Evolutionary conservation across 1,140 invertebrate genomes (phyloP).

Genomic region (Lepidurus packardi): DNA sequence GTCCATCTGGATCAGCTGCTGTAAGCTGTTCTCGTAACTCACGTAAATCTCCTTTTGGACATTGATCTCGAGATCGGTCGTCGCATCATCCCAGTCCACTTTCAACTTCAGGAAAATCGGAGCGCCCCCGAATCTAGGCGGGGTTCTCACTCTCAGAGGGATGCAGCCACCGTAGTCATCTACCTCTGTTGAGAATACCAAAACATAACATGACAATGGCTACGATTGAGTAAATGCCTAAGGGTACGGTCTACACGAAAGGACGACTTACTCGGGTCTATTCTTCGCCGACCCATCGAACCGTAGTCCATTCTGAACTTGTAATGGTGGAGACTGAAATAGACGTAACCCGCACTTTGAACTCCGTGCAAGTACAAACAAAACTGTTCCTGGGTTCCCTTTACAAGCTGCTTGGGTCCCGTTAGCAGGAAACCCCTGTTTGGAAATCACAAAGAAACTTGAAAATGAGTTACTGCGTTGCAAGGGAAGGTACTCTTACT

Average conservation of each 20-base stretch:
- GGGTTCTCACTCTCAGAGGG: background rate
- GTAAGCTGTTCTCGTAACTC: slow-evolving; percentile 48
- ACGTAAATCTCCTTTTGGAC: slow-evolving; percentile 45
- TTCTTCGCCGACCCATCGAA: background rate
- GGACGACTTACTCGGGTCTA: background rate
- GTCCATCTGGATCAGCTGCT: slow-evolving; percentile 51
- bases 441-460: background rate
- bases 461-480: background rate
- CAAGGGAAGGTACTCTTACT: background rate
- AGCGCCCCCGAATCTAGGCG: background rate
- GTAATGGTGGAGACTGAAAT: background rate
- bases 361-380: slow-evolving; percentile 39
- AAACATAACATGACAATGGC: background rate
- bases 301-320: background rate
- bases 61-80: slow-evolving; percentile 50
- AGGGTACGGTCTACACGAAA: background rate
- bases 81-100: slow-evolving; percentile 39
- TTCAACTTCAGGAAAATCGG: background rate
- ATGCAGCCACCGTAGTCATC: background rate
- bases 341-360: background rate
- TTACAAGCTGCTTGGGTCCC: slow-evolving; percentile 46
- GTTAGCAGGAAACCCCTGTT: slow-evolving; percentile 47
- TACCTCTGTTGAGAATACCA: background rate
- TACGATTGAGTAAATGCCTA: background rate
- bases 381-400: slow-evolving; percentile 45